phyloP scores from a whole-genome alignment of 2,888 invertebrate species.

The Ariolimax columbianus region DNA sequence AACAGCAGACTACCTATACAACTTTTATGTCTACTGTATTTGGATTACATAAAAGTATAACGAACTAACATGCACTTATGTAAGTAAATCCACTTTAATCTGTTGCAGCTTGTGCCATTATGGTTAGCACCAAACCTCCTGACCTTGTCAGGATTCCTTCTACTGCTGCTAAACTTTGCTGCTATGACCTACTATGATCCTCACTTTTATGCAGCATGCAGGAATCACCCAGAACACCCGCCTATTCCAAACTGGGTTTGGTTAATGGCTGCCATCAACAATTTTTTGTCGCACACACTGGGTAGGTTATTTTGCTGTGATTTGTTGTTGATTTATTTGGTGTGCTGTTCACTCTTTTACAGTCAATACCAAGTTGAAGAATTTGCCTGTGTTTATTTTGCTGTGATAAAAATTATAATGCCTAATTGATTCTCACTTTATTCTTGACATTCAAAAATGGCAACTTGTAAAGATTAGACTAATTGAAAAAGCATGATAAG shows the following conservation, averaged over 20 bases:
- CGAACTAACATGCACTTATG: no score
- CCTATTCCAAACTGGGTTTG: constrained; percentile 94
- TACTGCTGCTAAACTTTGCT: constrained; percentile 92
- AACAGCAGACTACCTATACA: no score
- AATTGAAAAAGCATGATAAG: no score
- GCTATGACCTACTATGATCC: constrained; percentile 94
- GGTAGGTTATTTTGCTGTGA: constrained; percentile 82
- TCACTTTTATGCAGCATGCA: constrained; percentile 89
- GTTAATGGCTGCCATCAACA: constrained; percentile 90
- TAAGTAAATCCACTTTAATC: not conserved
- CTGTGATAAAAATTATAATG: no score
- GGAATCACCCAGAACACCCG: constrained; percentile 75
- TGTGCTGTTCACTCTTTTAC: no score
- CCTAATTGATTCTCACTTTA: no score
- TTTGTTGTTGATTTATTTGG: not conserved
- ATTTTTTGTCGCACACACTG: constrained; percentile 97
- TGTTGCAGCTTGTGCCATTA: constrained; percentile 91
- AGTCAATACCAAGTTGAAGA: no score
- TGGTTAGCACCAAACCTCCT: constrained; percentile 98
- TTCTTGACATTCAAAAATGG: no score
- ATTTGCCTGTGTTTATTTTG: no score
- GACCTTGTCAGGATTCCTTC: constrained; percentile 95
- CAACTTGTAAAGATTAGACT: no score
- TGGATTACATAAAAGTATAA: no score
- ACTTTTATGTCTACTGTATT: no score